Base-by-base conservation (phyloP, 2,888 invertebrate species). In the Strigamia crassipes region DNA sequence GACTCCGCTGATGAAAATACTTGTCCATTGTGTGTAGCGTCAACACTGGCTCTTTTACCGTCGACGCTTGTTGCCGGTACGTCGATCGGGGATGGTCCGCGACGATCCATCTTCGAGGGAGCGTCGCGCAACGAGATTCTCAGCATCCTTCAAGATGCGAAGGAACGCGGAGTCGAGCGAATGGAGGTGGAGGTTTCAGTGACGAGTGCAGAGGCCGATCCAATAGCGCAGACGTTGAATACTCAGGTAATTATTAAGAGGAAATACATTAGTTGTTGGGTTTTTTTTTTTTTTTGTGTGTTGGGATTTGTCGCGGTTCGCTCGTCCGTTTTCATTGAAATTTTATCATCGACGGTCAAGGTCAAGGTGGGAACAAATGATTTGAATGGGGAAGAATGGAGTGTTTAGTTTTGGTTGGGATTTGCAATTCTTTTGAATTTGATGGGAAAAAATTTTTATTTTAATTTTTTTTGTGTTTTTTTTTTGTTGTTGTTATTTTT, bases 121-220 rank as follows among this genome's bases (percentile, higher is more conserved):
- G 94, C 94, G 83, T 94, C 95, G 15, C 95, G 95, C 87, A 95
- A 95, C 86, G 96, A 96, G 86, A 94, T 96, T 85, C 90, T 96
- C 80, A 95, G 94, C 83, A 96, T 96, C 86, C 90, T 96, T 84
- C 95, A 96, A 83, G 95, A 95, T 83, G 86, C 85, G 42, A 84
- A 84, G 66, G 85, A 85, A 79, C 31, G 81, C 38, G 83, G 81
- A 82, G 82, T 81, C 4, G 81, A 79, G 81, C 83, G 73, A 51
- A 82, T 83, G 18, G 81, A 42, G 78, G 78, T 82, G 79, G 78
- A 51, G 34, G 81, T 21, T 23, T 5, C 41, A 77, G 41, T 78
- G 18, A 87, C 94, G 95, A 83, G 94, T 94, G 89, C 93, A 93
- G 87, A 90, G 93, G 84, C 93, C 93, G 6, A 91, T 93, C 82